Evolutionary conservation across 2,888 invertebrate species (phyloP), one percentile per base, ranked within the genome.

Genomic region (Amaurobius ferox): DNA sequence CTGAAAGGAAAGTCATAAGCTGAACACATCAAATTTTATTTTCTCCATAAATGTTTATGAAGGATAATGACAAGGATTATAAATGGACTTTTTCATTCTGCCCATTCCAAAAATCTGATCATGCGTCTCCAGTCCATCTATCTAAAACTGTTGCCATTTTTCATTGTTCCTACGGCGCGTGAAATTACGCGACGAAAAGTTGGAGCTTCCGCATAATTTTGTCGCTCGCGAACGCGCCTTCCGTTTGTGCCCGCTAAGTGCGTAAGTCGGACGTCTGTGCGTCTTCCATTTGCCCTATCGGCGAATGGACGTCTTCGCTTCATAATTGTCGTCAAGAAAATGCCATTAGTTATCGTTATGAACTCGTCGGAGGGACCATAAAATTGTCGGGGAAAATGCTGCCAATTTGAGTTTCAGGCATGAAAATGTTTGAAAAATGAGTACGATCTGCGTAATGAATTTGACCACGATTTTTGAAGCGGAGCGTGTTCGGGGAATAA

Each of bases 131-230:
- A 16, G 23, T n/a, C 23, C 55, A 23, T 55, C 23, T 55, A 55
- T 55, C 23, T 55, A 55, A 55, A 55, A 23, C 55, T 55, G 55
- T 55, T 23, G 11, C 55, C 23, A 55, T n/a, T 55, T 55, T 23
- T 16, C 55, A 55, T 55, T 55, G 55, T 55, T 55, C 23, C 5
- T 2, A 55, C 23, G 11, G 23, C 55, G 55, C 55, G 55, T 55
- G 23, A 55, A 55, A 55, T 55, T 55, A 23, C 55, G 6, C 19
- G 55, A 19, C 16, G 55, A 55, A 23, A 23, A 55, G 2, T 23
- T 55, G 1, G 6, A 19, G 55, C 23, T 55, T 55, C 55, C 55
- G 55, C 55, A 55, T 55, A 44, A 16, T 44, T 44, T 5, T 35
- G 6, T 44, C 16, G 9, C 6, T 16, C 44, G 44, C 16, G 16